Evolutionary conservation across 64 coral and sea anemone species (phyloP).

Genomic region (Platygyra sinensis): DNA sequence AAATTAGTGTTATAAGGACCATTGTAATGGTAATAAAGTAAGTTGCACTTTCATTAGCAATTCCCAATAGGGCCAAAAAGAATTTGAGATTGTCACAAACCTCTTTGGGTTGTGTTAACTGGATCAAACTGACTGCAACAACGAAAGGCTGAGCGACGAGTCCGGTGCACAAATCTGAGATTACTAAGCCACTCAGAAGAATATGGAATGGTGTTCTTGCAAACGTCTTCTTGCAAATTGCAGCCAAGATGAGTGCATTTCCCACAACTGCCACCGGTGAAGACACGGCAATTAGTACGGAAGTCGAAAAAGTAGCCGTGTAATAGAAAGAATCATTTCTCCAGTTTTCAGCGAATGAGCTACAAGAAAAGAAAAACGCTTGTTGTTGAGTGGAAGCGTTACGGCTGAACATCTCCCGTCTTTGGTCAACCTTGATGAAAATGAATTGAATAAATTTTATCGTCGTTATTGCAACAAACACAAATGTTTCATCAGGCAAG

Average conservation of each 20-base stretch:
- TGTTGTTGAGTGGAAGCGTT: not conserved
- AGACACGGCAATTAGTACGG: not conserved
- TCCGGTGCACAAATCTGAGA: not conserved
- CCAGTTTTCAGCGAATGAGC: no score
- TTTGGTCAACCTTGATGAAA: no score
- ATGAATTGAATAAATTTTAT: no score
- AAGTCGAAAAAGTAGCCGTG: not conserved
- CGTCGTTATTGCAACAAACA: no score
- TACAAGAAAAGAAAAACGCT: not conserved
- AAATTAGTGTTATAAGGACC: not conserved
- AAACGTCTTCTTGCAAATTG: slow-evolving; percentile 17
- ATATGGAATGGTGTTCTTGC: slow-evolving; percentile 10
- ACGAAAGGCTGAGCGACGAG: not conserved
- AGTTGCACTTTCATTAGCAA: not conserved
- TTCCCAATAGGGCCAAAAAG: not conserved
- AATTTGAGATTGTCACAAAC: not conserved
- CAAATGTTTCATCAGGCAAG: no score
- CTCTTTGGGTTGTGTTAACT: not conserved
- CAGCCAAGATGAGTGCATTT: slow-evolving; percentile 24
- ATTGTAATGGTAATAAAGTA: not conserved
- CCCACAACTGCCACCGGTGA: slow-evolving; percentile 15
- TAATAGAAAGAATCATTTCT: not conserved
- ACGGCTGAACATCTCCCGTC: no score
- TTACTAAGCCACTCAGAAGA: not conserved
- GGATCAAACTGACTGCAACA: not conserved